A percentile compares a stretch with the other conserved stretches of the same genome.
These are phyloP conservation scores for Penaeus indicus DNA, from an alignment of 1,140 invertebrate genomes.

Conservation along the genomic window DNA sequence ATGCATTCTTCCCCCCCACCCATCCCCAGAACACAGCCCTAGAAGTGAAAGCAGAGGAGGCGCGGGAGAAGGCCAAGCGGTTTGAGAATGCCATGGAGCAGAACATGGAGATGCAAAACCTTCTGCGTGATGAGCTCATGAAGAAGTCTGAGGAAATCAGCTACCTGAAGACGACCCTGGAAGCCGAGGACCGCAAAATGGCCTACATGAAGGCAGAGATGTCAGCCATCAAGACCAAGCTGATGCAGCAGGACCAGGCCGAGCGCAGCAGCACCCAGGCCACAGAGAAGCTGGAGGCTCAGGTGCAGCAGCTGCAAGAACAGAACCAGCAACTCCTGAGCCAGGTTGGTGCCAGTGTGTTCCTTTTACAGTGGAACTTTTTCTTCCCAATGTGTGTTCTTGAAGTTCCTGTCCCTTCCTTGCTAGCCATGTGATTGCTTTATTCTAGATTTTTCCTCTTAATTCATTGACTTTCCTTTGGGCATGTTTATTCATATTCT, in stretches of 20 bases:
- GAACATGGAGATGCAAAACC: conserved; percentile 51
- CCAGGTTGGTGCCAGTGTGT: conserved; percentile 17
- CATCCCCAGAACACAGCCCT: conserved; percentile 45
- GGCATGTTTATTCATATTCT: background rate
- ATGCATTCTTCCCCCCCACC: background rate
- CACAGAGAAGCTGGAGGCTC: conserved; percentile 26
- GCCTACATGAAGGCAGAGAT: conserved; percentile 58
- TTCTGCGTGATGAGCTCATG: conserved; percentile 45
- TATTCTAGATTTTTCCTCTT: no score
- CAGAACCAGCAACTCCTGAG: conserved; percentile 36
- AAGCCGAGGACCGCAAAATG: conserved; percentile 46
- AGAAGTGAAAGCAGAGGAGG: conserved; percentile 49
- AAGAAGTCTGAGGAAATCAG: conserved; percentile 54
- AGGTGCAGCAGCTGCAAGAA: conserved; percentile 43
- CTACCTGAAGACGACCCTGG: conserved; percentile 48
- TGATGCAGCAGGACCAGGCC: conserved; percentile 47
- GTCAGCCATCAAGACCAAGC: conserved; percentile 46
- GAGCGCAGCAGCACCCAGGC: conserved; percentile 28
- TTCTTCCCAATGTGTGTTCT: background rate
- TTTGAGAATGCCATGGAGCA: conserved; percentile 43
- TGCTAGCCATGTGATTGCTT: background rate
- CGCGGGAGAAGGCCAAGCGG: conserved; percentile 33
- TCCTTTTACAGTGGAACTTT: background rate
- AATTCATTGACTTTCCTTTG: background rate
- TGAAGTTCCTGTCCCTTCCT: background rate